These are phyloP conservation scores for Drosophila busckii DNA, from an alignment of 1,140 invertebrate genomes.

Conservation along the genomic window DNA sequence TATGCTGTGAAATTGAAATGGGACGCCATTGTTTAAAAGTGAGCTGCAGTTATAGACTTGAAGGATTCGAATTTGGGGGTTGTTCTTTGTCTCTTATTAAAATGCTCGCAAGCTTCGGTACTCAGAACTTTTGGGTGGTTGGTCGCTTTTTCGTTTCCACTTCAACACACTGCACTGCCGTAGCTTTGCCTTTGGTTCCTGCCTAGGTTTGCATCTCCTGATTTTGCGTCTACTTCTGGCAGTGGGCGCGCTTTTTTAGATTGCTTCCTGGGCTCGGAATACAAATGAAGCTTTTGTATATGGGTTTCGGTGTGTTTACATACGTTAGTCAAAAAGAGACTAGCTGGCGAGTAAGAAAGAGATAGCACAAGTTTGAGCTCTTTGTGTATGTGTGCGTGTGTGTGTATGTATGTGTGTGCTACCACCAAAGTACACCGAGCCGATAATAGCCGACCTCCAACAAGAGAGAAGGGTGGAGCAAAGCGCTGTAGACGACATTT, in stretches of 20 bases:
- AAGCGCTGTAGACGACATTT: constrained; percentile 2
- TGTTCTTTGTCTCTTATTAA: constrained; percentile 33
- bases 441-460: constrained; percentile 8
- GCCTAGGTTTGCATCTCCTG: too few relatives aligned
- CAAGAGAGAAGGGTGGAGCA: constrained; percentile 24
- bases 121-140: constrained; percentile 36
- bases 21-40: constrained; percentile 50
- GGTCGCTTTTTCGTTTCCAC: constrained; percentile 17
- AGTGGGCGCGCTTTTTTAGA: constrained; percentile 37
- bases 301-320: constrained; percentile 14
- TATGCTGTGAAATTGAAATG: constrained; percentile 23
- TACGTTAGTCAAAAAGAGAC: constrained; percentile 14
- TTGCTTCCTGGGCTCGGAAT: constrained; percentile 29
- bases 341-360: too few relatives aligned
- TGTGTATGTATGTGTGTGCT: constrained; percentile 3
- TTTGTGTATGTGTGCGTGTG: constrained; percentile 14
- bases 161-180: too few relatives aligned
- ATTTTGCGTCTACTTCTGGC: constrained; percentile 39
- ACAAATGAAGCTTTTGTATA: not conserved
- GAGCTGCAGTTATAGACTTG: constrained; percentile 25
- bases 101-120: constrained; percentile 26
- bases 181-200: constrained; percentile 21
- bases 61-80: constrained; percentile 39
- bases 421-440: constrained; percentile 30
- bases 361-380: not conserved